phyloP scores from a whole-genome alignment of 1,140 invertebrate genomes.

The Globodera rostochiensis region DNA sequence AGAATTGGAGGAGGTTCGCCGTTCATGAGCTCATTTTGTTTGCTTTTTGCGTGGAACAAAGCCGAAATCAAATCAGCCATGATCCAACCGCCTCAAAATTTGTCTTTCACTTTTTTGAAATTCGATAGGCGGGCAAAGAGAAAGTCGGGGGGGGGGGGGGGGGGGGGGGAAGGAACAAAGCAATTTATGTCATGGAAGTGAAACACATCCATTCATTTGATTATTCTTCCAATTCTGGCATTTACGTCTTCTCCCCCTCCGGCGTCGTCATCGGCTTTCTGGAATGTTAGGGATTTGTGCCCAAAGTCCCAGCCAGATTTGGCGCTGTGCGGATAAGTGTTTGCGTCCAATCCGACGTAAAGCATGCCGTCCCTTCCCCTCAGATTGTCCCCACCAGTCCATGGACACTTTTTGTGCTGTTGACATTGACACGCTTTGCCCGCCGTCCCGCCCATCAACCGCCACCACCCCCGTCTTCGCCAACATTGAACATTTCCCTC shows the following conservation, averaged over 20 bases:
- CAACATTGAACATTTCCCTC: background rate
- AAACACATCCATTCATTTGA: too few relatives aligned
- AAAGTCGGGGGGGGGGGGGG: too few relatives aligned
- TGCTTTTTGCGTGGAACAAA: constrained; percentile 10
- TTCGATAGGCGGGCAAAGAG: constrained; percentile 4
- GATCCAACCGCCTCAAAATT: background rate
- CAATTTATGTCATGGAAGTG: background rate
- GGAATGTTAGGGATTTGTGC: background rate
- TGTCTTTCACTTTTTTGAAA: constrained; percentile 15
- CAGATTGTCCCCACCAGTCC: too few relatives aligned
- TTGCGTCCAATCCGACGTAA: too few relatives aligned
- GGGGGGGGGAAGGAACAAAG: too few relatives aligned
- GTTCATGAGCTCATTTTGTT: background rate
- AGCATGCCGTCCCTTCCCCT: too few relatives aligned
- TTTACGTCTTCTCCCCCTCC: too few relatives aligned
- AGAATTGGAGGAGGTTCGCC: background rate
- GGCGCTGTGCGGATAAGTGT: background rate
- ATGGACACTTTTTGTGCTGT: too few relatives aligned
- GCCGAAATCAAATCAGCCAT: background rate
- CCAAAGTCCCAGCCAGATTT: background rate
- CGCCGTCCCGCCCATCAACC: too few relatives aligned
- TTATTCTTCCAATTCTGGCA: too few relatives aligned
- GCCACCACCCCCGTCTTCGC: too few relatives aligned
- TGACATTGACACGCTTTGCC: too few relatives aligned
- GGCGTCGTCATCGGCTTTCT: background rate